These are phyloP conservation scores for Escarpia spicata DNA, from an alignment of 2,888 invertebrate genomes.

Conservation along the genomic window DNA sequence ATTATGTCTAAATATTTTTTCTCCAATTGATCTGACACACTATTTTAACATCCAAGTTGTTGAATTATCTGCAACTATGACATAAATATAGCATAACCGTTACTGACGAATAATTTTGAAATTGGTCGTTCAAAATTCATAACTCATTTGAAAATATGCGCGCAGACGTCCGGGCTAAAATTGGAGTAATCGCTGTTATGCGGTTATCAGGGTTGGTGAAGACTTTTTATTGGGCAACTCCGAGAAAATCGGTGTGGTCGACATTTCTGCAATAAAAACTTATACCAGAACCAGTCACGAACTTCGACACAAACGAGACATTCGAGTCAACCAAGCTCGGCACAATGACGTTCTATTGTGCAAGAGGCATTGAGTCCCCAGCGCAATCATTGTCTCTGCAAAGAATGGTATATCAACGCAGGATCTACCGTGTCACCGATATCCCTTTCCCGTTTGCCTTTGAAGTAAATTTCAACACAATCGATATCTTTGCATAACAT, in stretches of 20 bases:
- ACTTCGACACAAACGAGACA: constrained; percentile 5
- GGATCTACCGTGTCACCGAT: not conserved
- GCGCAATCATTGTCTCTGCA: not conserved
- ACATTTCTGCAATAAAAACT: constrained; percentile 8
- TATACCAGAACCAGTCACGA: not conserved
- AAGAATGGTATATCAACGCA: not conserved
- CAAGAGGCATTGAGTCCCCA: not conserved
- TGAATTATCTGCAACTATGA: not conserved
- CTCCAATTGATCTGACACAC: not conserved
- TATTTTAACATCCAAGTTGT: not conserved
- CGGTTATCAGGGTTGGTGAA: not conserved
- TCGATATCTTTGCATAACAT: not conserved
- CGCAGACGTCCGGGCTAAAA: not conserved
- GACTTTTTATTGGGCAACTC: not conserved
- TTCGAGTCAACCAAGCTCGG: not conserved
- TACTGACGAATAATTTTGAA: not conserved
- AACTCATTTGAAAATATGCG: not conserved
- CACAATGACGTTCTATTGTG: not conserved
- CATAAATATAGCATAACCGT: not conserved
- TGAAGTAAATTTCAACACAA: not conserved
- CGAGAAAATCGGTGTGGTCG: not conserved
- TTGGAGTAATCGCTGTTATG: constrained; percentile 12
- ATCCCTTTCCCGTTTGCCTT: constrained; percentile 4
- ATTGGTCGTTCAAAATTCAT: not conserved
- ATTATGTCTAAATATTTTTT: not conserved